A percentile compares a stretch with the other conserved stretches of the same genome.
Evolutionary conservation across 2,113 vertebrate genomes (phyloP).

Genomic region (Miniopterus natalensis): DNA sequence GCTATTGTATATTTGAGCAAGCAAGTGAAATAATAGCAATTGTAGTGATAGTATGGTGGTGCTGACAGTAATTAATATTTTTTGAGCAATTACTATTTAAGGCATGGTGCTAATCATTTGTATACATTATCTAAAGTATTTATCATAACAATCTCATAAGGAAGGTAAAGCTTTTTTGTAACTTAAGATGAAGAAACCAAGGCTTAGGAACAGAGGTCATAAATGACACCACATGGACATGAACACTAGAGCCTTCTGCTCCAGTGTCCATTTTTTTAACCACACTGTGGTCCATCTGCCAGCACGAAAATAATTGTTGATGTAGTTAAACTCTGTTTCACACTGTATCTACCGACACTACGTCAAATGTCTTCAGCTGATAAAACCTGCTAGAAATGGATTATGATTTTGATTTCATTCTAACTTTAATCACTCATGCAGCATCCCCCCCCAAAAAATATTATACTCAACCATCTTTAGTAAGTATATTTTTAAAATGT

Average conservation of each 20-base stretch:
- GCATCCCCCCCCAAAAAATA: background rate
- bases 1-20: background rate
- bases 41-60: background rate
- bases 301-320: background rate
- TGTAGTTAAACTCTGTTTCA: background rate
- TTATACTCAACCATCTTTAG: background rate
- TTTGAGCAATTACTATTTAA: background rate
- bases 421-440: background rate
- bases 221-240: background rate
- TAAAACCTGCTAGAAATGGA: background rate
- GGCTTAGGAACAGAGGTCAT: background rate
- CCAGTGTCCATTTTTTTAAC: background rate
- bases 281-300: background rate
- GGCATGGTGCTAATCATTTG: background rate
- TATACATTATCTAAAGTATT: background rate
- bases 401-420: background rate
- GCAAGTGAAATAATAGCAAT: background rate
- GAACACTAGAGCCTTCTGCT: background rate
- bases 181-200: background rate
- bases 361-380: background rate
- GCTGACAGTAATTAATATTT: background rate
- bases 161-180: background rate
- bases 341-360: background rate
- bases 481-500: background rate
- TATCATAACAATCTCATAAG: background rate